Evolutionary conservation across 2,888 invertebrate genomes (phyloP).

Genomic region (Agrochola lychnidis): DNA sequence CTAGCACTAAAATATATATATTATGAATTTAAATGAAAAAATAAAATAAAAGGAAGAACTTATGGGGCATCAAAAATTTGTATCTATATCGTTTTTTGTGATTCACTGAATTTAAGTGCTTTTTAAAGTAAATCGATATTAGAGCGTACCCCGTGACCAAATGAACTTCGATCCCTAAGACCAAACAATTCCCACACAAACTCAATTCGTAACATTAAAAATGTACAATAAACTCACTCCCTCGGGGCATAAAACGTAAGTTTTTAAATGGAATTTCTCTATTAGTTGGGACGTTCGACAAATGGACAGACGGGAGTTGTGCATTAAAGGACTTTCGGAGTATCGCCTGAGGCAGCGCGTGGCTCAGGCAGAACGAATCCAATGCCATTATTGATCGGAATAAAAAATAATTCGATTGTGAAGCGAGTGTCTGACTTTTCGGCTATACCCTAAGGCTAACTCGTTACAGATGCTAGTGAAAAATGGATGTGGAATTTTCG

Average conservation of each 20-base stretch:
- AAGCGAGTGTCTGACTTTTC: conserved; percentile 68
- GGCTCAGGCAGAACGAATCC: conserved; percentile 72
- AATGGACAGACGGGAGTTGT: conserved; percentile 79
- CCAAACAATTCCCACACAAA: conserved; percentile 56
- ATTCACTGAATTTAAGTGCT: neutral
- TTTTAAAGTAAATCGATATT: conserved; percentile 6
- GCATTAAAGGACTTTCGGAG: conserved; percentile 79
- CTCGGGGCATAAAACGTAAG: conserved; percentile 66
- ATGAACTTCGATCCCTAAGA: conserved; percentile 18
- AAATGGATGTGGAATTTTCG: conserved; percentile 47
- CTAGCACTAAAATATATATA: too few species aligned
- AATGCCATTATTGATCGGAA: conserved; percentile 65
- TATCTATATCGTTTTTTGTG: neutral
- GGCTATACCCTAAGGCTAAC: conserved; percentile 63
- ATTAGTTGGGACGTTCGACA: conserved; percentile 79
- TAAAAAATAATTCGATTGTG: conserved; percentile 71
- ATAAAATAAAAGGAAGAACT: too few species aligned
- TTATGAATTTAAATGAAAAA: too few species aligned
- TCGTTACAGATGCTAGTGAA: conserved; percentile 57
- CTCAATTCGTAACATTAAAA: conserved; percentile 66
- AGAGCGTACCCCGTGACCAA: conserved; percentile 10
- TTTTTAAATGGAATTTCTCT: conserved; percentile 82
- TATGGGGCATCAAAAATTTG: too few species aligned
- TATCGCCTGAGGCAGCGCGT: conserved; percentile 77
- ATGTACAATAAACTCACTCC: conserved; percentile 66